Percentiles rank a stretch among this genome's conserved stretches.
Conservation (phyloP, 2,888 invertebrate genomes). For the Torymus tubicola region DNA sequence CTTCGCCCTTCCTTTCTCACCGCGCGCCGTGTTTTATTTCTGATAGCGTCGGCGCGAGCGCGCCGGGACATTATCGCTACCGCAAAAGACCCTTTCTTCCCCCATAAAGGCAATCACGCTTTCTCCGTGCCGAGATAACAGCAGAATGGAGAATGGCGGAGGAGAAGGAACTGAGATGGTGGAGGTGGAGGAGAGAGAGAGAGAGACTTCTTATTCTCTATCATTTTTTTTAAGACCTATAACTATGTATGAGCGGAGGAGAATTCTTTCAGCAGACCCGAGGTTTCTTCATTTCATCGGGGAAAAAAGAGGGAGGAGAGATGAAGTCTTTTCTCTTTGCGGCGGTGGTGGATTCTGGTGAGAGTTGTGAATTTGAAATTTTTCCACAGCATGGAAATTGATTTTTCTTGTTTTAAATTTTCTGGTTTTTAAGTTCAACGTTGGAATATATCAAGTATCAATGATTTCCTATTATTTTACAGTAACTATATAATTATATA, state of each 20-base stretch:
- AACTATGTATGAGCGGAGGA: slow-evolving; percentile 32
- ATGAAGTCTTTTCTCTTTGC: slow-evolving; percentile 13
- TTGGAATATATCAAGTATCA: too few species aligned
- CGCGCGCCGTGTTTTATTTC: slow-evolving; percentile 71
- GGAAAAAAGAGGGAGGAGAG: background rate
- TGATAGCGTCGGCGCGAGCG: slow-evolving; percentile 69
- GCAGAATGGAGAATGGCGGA: slow-evolving; percentile 68
- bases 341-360: background rate
- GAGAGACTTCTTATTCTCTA: slow-evolving; percentile 16
- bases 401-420: too few species aligned
- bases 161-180: too few species aligned
- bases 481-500: too few species aligned
- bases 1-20: background rate
- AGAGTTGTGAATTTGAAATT: background rate
- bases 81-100: slow-evolving; percentile 77
- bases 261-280: slow-evolving; percentile 3
- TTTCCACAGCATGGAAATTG: too few species aligned
- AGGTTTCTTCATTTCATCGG: background rate
- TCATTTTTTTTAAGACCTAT: slow-evolving; percentile 43
- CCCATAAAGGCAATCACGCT: slow-evolving; percentile 77
- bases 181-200: too few species aligned
- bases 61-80: slow-evolving; percentile 74
- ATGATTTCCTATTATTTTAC: too few species aligned
- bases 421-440: too few species aligned
- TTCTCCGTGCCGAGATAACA: slow-evolving; percentile 75